A percentile compares a stretch with the other conserved stretches of the same genome.
These are phyloP conservation scores for Miniopterus natalensis DNA, from an alignment of 2,113 vertebrate genomes.

Conservation along the genomic window DNA sequence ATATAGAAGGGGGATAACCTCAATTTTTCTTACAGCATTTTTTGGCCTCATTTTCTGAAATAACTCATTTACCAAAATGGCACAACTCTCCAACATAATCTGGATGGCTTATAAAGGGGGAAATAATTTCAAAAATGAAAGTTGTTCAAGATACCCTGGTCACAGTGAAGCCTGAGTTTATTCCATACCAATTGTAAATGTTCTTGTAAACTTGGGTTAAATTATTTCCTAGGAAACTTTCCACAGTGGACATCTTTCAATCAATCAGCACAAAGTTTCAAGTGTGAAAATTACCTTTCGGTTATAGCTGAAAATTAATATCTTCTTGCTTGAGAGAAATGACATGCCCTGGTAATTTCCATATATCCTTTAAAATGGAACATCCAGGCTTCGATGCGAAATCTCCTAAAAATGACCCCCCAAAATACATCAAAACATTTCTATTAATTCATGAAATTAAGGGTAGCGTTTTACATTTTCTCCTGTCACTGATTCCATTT, in stretches of 20 bases:
- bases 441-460: constrained; percentile 98
- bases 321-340: constrained; percentile 88
- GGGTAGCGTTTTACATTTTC: constrained; percentile 93
- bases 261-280: constrained; percentile 82
- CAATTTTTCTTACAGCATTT: constrained; percentile 11
- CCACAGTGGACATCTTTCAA: constrained; percentile 78
- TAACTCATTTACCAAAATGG: constrained; percentile 23
- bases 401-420: constrained; percentile 89
- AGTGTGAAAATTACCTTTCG: constrained; percentile 83
- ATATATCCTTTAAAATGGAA: constrained; percentile 91
- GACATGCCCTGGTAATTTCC: constrained; percentile 93
- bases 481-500: constrained; percentile 97
- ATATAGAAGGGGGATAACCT: not conserved
- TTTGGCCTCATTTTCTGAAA: not conserved
- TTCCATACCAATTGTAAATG: constrained; percentile 53
- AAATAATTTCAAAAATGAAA: not conserved
- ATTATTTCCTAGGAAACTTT: constrained; percentile 77
- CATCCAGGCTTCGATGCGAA: constrained; percentile 84
- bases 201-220: constrained; percentile 34
- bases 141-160: not conserved
- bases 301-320: constrained; percentile 85
- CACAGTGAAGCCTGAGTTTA: not conserved
- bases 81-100: not conserved
- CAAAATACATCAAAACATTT: constrained; percentile 95
- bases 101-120: not conserved